These are phyloP conservation scores for Nerophis lumbriciformis DNA, from an alignment of 2,113 vertebrate species.

Conservation along the genomic window DNA sequence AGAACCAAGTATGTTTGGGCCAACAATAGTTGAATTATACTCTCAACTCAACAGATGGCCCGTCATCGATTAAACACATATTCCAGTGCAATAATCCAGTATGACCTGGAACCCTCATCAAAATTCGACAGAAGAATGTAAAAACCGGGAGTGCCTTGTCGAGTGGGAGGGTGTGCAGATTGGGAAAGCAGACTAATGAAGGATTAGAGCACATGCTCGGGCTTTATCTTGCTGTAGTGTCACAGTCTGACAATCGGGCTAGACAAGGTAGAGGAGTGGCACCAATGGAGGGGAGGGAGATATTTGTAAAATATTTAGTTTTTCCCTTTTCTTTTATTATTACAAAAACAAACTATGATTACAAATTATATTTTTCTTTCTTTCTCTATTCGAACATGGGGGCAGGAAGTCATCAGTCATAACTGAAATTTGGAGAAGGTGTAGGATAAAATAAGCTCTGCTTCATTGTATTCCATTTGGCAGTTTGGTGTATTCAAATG, in stretches of 20 bases:
- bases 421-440: no score
- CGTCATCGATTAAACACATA: conserved; percentile 32
- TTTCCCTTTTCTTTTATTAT: no score
- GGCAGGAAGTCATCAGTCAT: no score
- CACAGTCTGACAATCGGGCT: conserved; percentile 26
- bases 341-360: no score
- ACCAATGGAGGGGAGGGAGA: background rate
- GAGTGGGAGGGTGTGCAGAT: conserved; percentile 27
- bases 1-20: background rate
- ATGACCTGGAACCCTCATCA: conserved; percentile 18
- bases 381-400: no score
- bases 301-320: no score
- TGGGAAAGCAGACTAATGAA: conserved; percentile 60
- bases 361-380: no score
- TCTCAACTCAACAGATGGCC: conserved; percentile 23
- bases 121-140: conserved; percentile 27
- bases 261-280: conserved; percentile 32
- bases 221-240: conserved; percentile 34
- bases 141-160: conserved; percentile 13
- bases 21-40: conserved; percentile 24
- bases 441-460: no score
- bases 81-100: conserved; percentile 10
- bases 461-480: no score
- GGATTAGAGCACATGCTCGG: conserved; percentile 44
- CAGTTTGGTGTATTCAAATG: no score